phyloP scores from a whole-genome alignment of 2,113 vertebrate species.

The Ailurus styani region DNA sequence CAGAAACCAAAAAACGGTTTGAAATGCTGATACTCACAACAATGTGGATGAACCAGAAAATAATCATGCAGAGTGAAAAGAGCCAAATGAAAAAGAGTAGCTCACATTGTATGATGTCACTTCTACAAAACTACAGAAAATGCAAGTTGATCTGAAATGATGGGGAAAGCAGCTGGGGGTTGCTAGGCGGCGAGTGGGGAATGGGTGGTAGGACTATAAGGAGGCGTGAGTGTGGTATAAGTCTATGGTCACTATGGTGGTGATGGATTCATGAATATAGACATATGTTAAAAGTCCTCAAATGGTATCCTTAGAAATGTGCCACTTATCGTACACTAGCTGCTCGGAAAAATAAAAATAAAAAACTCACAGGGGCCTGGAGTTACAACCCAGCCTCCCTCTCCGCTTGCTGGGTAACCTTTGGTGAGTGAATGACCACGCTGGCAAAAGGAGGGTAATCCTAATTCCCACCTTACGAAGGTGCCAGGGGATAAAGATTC shows the following conservation, averaged over 20 bases:
- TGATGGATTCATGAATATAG: not conserved
- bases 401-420: not conserved
- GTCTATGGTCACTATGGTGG: too few relatives aligned
- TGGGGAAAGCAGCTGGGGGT: not conserved
- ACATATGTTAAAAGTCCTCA: not conserved
- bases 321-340: not conserved
- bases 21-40: not conserved
- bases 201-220: not conserved
- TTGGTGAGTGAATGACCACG: not conserved
- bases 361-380: not conserved
- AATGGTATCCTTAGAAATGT: not conserved
- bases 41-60: not conserved
- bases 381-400: not conserved
- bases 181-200: not conserved
- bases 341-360: not conserved
- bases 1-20: not conserved
- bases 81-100: not conserved
- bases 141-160: not conserved
- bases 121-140: not conserved
- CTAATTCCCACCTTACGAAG: not conserved
- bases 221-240: accelerated
- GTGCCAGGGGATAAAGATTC: not conserved
- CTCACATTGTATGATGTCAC: not conserved
- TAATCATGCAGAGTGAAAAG: not conserved
- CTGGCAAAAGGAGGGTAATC: not conserved